These are phyloP conservation scores for Phenganax subtilis DNA, from an alignment of 92 coral and sea anemone species.

Conservation along the genomic window DNA sequence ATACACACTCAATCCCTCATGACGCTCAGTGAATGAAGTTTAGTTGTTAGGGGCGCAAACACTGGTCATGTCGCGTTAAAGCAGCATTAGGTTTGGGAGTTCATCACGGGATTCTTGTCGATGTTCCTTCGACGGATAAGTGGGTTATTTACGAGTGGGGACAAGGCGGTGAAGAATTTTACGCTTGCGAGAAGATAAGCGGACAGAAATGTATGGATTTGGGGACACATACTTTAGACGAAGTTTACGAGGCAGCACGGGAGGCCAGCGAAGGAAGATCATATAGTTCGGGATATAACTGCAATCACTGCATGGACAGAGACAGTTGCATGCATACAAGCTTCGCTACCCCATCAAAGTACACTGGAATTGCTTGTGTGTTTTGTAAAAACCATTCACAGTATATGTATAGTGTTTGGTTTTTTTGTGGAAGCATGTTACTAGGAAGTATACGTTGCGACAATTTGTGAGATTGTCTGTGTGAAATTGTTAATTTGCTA, in stretches of 20 bases:
- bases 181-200: not conserved
- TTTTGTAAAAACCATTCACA: not conserved
- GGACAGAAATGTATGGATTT: constrained; percentile 9
- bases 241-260: not conserved
- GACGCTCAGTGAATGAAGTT: too few species aligned
- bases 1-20: too few species aligned
- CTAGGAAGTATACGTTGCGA: too few species aligned
- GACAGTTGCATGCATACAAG: not conserved
- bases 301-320: constrained; percentile 4
- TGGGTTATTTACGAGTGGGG: not conserved
- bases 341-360: not conserved
- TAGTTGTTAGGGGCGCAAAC: not conserved
- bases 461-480: too few species aligned
- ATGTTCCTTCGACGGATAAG: not conserved
- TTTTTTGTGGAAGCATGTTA: too few species aligned
- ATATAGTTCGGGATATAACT: not conserved
- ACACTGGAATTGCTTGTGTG: not conserved
- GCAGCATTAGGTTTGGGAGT: constrained; percentile 9
- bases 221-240: not conserved
- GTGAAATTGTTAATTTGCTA: too few species aligned
- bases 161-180: not conserved
- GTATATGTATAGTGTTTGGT: too few species aligned
- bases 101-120: not conserved
- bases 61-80: not conserved
- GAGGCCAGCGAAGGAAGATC: not conserved